Conservation (phyloP, 1,140 invertebrate species). For the Periplaneta americana region DNA sequence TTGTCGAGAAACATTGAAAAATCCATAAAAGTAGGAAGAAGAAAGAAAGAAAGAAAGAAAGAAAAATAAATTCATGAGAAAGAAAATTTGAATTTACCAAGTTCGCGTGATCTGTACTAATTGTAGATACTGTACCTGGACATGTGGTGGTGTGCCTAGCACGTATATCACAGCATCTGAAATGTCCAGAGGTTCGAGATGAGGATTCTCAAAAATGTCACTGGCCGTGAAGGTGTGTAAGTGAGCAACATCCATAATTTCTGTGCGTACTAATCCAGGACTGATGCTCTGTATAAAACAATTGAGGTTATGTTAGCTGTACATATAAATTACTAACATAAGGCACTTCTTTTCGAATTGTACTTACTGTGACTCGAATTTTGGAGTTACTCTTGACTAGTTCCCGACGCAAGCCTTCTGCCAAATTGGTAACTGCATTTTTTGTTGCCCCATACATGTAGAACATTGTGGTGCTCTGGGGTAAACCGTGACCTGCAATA, state of each 20-base stretch:
- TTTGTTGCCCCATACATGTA: slow-evolving; percentile 39
- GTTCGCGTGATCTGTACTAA: too few species aligned
- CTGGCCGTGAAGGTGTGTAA: neutral
- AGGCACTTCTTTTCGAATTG: too few species aligned
- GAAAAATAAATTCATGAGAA: too few species aligned
- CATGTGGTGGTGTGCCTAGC: neutral
- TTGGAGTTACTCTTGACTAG: slow-evolving; percentile 22
- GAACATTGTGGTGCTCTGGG: neutral
- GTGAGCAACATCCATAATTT: neutral
- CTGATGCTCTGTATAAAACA: neutral
- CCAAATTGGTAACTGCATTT: slow-evolving; percentile 36
- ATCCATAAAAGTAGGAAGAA: too few species aligned
- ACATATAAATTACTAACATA: too few species aligned
- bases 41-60: too few species aligned
- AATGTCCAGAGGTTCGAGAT: neutral
- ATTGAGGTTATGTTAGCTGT: too few species aligned
- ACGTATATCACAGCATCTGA: neutral
- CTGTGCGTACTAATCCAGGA: neutral
- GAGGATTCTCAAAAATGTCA: neutral
- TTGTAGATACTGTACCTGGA: neutral
- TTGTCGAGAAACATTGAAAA: too few species aligned
- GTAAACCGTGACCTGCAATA: neutral
- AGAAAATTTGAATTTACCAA: too few species aligned
- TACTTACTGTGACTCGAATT: slow-evolving; percentile 12
- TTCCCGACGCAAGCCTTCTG: slow-evolving; percentile 39